Evolutionary conservation across 53 echinoderm and acorn worm genomes (phyloP).

Genomic region (Stichopus horrens): DNA sequence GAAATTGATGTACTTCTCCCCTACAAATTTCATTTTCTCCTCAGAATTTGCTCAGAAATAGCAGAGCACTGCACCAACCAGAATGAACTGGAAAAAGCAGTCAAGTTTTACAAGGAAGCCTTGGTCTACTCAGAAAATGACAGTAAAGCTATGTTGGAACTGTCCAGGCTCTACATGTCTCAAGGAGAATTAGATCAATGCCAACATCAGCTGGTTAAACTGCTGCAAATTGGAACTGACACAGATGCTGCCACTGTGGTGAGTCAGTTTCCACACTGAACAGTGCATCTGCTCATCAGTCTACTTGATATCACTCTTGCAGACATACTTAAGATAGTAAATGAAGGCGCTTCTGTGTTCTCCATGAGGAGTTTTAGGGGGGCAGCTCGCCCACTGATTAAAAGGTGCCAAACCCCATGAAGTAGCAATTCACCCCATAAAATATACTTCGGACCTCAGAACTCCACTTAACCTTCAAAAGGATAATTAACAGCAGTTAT

Average conservation of each 20-base stretch:
- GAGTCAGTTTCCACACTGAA: background rate
- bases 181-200: conserved; percentile 91
- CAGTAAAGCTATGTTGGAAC: conserved; percentile 90
- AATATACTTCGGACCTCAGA: no score
- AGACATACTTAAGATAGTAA: no score
- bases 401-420: no score
- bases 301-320: no score
- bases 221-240: conserved; percentile 80
- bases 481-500: no score
- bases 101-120: conserved; percentile 98
- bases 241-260: conserved; percentile 93
- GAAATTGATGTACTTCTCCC: no score
- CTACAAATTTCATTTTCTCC: background rate
- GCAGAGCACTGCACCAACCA: conserved; percentile 82
- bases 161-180: conserved; percentile 80
- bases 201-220: conserved; percentile 94
- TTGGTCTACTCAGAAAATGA: conserved; percentile 85
- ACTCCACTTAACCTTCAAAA: no score
- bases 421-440: no score
- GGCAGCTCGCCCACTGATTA: no score
- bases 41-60: conserved; percentile 95
- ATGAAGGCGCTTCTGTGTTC: no score
- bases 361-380: no score
- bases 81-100: conserved; percentile 83
- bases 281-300: no score